Conservation (phyloP, 2,797 vertebrate genomes). For the Avahi laniger region DNA sequence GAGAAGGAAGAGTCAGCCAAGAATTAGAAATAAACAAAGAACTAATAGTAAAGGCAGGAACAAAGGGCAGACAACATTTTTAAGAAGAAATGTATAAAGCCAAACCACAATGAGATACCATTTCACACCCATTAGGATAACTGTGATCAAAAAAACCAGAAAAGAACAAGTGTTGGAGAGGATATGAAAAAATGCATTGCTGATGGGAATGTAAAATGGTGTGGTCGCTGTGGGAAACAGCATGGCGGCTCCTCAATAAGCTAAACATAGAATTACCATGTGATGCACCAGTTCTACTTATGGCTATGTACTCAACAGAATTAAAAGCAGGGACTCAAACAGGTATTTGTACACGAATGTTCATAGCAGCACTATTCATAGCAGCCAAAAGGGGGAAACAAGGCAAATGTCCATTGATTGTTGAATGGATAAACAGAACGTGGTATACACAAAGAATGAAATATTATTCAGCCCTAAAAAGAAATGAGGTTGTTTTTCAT, state of each 20-base stretch:
- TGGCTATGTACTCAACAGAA: neutral
- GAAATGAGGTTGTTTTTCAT: neutral
- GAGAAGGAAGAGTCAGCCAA: neutral
- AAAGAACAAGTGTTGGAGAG: neutral
- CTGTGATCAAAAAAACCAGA: neutral
- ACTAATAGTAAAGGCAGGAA: neutral
- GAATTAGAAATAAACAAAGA: constrained; percentile 13
- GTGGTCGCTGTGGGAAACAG: neutral
- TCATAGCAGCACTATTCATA: neutral
- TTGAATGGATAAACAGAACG: neutral
- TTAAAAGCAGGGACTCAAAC: neutral
- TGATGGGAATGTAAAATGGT: neutral
- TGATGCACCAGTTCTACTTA: neutral
- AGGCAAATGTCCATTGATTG: neutral
- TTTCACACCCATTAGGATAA: neutral
- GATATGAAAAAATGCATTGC: neutral
- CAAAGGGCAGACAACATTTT: neutral
- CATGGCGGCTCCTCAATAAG: neutral
- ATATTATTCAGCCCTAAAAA: neutral
- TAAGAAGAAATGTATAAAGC: neutral
- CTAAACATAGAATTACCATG: neutral
- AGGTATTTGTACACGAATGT: neutral
- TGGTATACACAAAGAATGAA: neutral
- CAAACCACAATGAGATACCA: neutral
- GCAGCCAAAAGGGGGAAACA: neutral